Percentiles rank a stretch among this genome's conserved stretches.
phyloP scores from a whole-genome alignment of 92 coral and sea anemone genomes.

The Umimayanthus chanpuru region DNA sequence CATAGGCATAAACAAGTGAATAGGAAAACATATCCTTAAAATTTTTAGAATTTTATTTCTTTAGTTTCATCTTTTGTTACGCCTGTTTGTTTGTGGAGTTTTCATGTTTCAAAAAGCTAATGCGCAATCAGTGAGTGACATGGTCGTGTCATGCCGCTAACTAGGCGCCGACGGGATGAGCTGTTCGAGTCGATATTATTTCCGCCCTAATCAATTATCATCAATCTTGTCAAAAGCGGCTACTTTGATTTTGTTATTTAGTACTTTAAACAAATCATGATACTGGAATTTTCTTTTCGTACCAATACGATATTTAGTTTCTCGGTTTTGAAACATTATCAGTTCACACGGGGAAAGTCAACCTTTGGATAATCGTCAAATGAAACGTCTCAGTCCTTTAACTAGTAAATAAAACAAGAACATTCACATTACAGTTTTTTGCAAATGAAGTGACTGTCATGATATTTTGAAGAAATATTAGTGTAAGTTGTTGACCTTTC shows the following conservation, averaged over 20 bases:
- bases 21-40: not conserved
- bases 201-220: slow-evolving; percentile 43
- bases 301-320: not conserved
- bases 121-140: not conserved
- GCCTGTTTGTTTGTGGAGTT: not conserved
- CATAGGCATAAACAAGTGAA: not conserved
- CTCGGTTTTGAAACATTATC: not conserved
- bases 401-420: not conserved
- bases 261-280: slow-evolving; percentile 14
- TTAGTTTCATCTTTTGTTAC: not conserved
- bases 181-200: slow-evolving; percentile 15
- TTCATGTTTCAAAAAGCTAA: not conserved
- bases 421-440: not conserved
- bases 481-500: slow-evolving; percentile 7
- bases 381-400: not conserved
- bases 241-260: slow-evolving; percentile 11
- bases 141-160: slow-evolving; percentile 18
- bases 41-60: not conserved
- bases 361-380: not conserved
- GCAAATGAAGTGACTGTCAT: not conserved
- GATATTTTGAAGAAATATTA: not conserved
- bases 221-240: slow-evolving; percentile 40
- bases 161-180: slow-evolving; percentile 46
- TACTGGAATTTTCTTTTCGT: not conserved
- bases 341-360: not conserved